Evolutionary conservation across 2,113 vertebrate genomes (phyloP).

Genomic region (Oreamnos americanus): DNA sequence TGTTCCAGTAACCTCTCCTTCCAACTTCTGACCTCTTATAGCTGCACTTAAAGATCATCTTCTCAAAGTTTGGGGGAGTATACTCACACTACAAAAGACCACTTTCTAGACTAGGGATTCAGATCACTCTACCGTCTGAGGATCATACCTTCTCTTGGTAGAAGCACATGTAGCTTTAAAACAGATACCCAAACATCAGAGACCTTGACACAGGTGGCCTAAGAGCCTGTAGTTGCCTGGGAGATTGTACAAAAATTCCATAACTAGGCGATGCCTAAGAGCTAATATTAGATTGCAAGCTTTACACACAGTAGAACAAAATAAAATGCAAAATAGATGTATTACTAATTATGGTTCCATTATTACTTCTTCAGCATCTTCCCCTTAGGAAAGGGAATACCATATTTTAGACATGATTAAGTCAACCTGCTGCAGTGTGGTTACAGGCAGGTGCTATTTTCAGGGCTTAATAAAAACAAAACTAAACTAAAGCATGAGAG

Average conservation of each 20-base stretch:
- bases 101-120: not conserved
- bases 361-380: constrained; percentile 11
- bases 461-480: not conserved
- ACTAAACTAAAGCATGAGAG: not conserved
- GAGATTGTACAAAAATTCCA: not conserved
- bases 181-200: not conserved
- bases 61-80: not conserved
- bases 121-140: not conserved
- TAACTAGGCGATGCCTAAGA: not conserved
- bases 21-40: not conserved
- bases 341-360: not conserved
- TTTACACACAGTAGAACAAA: not conserved
- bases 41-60: not conserved
- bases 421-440: not conserved
- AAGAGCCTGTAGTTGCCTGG: not conserved
- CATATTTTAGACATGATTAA: not conserved
- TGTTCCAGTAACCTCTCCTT: not conserved
- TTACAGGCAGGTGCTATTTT: constrained; percentile 32
- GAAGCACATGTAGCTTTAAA: not conserved
- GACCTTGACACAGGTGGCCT: not conserved
- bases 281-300: not conserved
- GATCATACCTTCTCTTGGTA: not conserved
- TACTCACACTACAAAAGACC: not conserved
- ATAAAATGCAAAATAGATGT: not conserved
- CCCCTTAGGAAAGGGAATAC: not conserved